Base-by-base conservation (phyloP, 1,140 invertebrate species). In the Trichonephila inaurata region DNA sequence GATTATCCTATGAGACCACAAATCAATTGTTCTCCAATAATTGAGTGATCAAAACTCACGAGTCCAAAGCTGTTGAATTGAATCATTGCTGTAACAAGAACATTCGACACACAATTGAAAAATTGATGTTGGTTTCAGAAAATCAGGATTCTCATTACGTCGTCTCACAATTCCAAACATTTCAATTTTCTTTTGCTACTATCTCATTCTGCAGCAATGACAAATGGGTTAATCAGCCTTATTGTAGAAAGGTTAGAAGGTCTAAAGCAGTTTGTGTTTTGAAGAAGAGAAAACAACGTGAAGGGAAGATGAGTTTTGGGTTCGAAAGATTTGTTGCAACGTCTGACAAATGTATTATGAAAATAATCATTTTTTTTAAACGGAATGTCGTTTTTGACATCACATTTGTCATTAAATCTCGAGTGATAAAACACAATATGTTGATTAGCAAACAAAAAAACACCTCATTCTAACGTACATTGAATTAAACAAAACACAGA, bases 211-310 rank as follows among this genome's bases (percentile, higher is more conserved):
- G 18, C 87, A 16, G 40, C 33, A 18, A 69, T 89, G 87, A 89
- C 87, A 89, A 89, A 89, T 89, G 87, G 64, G 62, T 72, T 72
- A 89, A 89, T 89, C 87, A 89, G 87, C 62, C 64, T 21, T 61
- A 89, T 89, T 69, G 62, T 89, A 61, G 62, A 69, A 69, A 87
- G 85, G 85, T 87, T 40, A 60, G 28, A 77, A 77, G 72, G 72
- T 77, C 72, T 77, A 40, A 77, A 16, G 33, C 72, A 77, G 72
- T 77, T 77, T 33, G 33, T 77, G 28, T 77, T 28, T 28, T 77
- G 4, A 77, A 77, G 28, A 28, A 40, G 33, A 28, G 72, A 33
- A 40, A 77, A 33, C 72, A 77, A 24, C 28, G 18, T 33, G 72
- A 77, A 77, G 18, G 18, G 19, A 10, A 40, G 28, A 33, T 33